Conservation (phyloP, 2,888 invertebrate species). For the Tetragonisca angustula region DNA sequence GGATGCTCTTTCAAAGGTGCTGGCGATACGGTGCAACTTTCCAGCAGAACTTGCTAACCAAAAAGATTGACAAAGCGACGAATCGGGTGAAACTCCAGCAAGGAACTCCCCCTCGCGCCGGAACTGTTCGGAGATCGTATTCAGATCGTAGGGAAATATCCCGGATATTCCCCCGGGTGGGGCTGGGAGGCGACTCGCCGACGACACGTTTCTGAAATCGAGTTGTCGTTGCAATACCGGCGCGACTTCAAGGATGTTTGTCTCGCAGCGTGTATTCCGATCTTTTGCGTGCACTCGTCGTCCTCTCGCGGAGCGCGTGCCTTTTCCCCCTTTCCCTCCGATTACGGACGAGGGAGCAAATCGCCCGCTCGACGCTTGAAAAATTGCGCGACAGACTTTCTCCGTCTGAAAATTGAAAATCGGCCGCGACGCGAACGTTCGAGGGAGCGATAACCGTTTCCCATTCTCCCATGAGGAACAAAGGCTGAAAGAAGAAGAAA, state of each 20-base stretch:
- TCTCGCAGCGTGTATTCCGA: constrained; percentile 47
- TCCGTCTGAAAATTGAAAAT: constrained; percentile 9
- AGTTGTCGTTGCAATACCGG: constrained; percentile 53
- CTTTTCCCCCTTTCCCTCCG: background rate
- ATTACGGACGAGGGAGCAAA: constrained; percentile 9
- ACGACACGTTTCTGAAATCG: constrained; percentile 61
- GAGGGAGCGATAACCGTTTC: constrained; percentile 16
- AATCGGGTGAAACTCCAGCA: constrained; percentile 56
- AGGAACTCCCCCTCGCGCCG: constrained; percentile 2
- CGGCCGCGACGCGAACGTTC: background rate
- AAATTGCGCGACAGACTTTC: constrained; percentile 5
- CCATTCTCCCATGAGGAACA: background rate
- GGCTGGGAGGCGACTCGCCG: constrained; percentile 30
- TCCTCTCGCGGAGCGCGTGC: too few relatives aligned
- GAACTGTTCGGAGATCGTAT: constrained; percentile 53
- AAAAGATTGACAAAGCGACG: constrained; percentile 65
- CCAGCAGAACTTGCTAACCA: constrained; percentile 58
- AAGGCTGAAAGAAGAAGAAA: too few relatives aligned
- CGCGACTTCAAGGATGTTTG: constrained; percentile 59
- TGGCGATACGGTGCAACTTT: constrained; percentile 52
- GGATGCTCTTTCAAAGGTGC: constrained; percentile 39
- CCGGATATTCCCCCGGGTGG: constrained; percentile 47
- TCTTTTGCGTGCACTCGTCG: background rate
- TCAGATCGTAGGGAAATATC: constrained; percentile 65
- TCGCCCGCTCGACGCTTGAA: background rate